Evolutionary conservation across 2,113 vertebrate genomes (phyloP).

Genomic region (Alaudala cheleensis): DNA sequence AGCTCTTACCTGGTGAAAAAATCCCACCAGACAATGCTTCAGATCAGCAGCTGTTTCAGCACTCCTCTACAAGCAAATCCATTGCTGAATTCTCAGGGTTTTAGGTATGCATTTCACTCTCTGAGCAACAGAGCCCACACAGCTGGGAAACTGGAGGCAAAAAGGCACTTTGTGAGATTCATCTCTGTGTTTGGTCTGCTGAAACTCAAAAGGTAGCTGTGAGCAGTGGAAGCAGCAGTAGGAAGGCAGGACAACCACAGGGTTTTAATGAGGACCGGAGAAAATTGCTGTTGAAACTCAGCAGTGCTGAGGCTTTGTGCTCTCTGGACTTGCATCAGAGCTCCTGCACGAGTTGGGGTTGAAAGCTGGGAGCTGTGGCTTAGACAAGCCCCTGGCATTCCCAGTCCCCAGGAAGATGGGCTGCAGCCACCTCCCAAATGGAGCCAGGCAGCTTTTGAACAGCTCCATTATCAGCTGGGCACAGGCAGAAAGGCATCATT

Average conservation of each 20-base stretch:
- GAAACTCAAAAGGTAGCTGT: not conserved
- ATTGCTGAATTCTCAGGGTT: not conserved
- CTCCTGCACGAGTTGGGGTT: rapidly evolving
- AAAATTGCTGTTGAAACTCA: not conserved
- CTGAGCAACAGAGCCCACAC: not conserved
- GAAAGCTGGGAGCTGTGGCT: not conserved
- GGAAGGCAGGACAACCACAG: not conserved
- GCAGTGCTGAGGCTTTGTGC: not conserved
- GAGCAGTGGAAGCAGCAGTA: not conserved
- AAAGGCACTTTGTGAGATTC: not conserved
- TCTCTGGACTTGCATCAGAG: not conserved
- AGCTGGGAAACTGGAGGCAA: not conserved
- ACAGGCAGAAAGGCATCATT: not conserved
- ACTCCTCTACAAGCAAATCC: not conserved
- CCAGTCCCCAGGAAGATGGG: not conserved
- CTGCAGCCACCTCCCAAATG: not conserved
- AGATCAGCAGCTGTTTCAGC: not conserved
- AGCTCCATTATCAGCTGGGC: not conserved
- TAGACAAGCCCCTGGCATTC: not conserved
- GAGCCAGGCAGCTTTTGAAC: not conserved
- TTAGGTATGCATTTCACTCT: not conserved
- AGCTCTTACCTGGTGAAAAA: not conserved
- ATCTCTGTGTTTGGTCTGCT: not conserved
- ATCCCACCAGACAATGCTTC: not conserved
- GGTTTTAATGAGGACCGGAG: not conserved